Base-by-base conservation (phyloP, 1,140 invertebrate genomes). In the Microplitis demolitor region DNA sequence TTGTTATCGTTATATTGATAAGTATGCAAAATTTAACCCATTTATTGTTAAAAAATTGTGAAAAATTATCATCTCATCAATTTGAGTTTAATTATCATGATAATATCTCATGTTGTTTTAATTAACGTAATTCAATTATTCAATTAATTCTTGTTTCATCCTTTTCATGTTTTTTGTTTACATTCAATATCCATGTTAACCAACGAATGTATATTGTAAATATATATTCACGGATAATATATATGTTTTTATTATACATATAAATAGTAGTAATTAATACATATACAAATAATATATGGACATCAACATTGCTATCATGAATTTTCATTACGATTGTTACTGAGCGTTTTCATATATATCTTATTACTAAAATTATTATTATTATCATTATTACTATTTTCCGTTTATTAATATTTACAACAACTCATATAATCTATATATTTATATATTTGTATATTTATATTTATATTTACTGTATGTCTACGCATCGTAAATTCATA, bases 1-100 rank as follows among this genome's bases (percentile, higher is more conserved):
- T 14, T 56, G 6, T 56, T 56, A 56, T 14, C n/a, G n/a, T 24
- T 56, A 5, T 5, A 56, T 56, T 14, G 53, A 56, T 24, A 14
- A 45, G 3, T 60, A 63, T 63, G 11, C 35, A 39, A 63, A 63
- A 63, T 63, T 33, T 34, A 39, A 39, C 11, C 61, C 8, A 63
- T 35, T 63, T 5, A 63, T 63, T 63, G 11, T 63, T 63, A 63
- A 63, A 63, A 63, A 63, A 63, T 37, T 37, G 61, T 63, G 61
- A 63, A 63, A 63, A 63, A 63, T 33, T 39, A 14, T 37, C 35
- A 37, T 61, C 58, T 16, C 58, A 33, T 16, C 0, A 33, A 61
- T 14, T 34, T 8, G 13, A n/a, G 35, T 63, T 37, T 35, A 37
- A 63, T 63, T 37, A 31, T 24, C 35, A 37, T 63, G 9, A n/a